Base-by-base conservation (phyloP, 1,140 invertebrate genomes). In the Euborellia annulipes region DNA sequence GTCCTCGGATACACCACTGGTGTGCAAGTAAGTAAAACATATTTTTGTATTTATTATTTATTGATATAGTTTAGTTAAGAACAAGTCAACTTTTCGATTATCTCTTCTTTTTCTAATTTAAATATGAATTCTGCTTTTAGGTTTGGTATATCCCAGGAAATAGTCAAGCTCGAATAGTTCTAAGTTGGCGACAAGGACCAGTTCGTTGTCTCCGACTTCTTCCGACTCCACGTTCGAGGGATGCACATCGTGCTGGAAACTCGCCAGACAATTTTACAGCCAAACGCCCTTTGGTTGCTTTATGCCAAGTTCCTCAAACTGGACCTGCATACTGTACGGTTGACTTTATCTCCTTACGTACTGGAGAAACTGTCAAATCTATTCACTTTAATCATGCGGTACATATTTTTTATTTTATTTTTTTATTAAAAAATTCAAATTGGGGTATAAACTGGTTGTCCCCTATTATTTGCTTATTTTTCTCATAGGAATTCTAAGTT, bases 121-220 rank as follows among this genome's bases (percentile, higher is more conserved):
- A 42, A 22, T n/a, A n/a, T n/a, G n/a, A n/a, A n/a, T 36, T 19
- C 34, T 46, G 36, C 16, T 32, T 58, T 39, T 49, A 79, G 74
- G 76, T 84, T 45, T 86, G 83, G 83, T 61, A 77, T 27, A 71
- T 86, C 43, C 73, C 78, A 16, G 76, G 82, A 8, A 85, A 77
- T 55, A 90, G 90, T 9, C 90, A 95, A 60, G 90, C 89, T 0
- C 80, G 84, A 41, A 89, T 94, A 66, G 79, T 93, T 7, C 61
- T 95, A 38, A 92, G 90, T 4, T 88, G 87, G 78, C 70, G 84
- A 20, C 86, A 93, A 62, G 86, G 88, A 38, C 72, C 79, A 46
- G 83, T 93, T 34, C 78, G 81, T 44, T 76, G 83, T 37, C 68
- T 93, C 34, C 73, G 80, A 61, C 69, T 96, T 51, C 66, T 96